phyloP scores from a whole-genome alignment of 2,113 vertebrate genomes.

The Clarias batrachus region DNA sequence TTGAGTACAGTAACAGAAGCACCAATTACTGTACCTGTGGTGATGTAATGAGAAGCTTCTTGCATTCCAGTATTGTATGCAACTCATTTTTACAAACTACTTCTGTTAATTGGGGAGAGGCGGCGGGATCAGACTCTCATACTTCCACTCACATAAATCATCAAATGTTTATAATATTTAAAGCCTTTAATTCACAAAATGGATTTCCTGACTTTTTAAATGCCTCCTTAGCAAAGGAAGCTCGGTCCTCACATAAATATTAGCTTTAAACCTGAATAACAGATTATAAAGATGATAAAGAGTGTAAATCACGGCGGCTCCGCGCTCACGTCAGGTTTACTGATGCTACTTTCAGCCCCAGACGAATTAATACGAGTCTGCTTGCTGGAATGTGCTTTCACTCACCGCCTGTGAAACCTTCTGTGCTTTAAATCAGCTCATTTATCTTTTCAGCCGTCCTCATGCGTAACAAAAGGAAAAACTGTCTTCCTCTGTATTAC shows the following conservation, averaged over 20 bases:
- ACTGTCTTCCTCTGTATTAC: background rate
- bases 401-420: conserved; percentile 22
- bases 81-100: background rate
- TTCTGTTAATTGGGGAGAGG: background rate
- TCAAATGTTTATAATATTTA: background rate
- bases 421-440: conserved; percentile 14
- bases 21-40: no score
- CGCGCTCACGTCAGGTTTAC: background rate
- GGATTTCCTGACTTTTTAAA: background rate
- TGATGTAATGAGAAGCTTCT: no score
- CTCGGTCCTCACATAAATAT: background rate
- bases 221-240: background rate
- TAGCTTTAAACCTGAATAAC: conserved; percentile 23
- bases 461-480: background rate
- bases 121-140: background rate
- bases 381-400: conserved; percentile 14
- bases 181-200: background rate
- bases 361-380: conserved; percentile 21
- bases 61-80: no score
- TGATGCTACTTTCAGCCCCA: conserved; percentile 13
- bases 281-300: conserved; percentile 6
- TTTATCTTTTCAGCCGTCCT: conserved; percentile 25
- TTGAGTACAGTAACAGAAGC: no score
- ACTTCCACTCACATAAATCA: background rate
- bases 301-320: conserved; percentile 4